Evolutionary conservation across 2,113 vertebrate species (phyloP), one percentile per base, ranked within the genome.

Genomic region (Malurus elegans): DNA sequence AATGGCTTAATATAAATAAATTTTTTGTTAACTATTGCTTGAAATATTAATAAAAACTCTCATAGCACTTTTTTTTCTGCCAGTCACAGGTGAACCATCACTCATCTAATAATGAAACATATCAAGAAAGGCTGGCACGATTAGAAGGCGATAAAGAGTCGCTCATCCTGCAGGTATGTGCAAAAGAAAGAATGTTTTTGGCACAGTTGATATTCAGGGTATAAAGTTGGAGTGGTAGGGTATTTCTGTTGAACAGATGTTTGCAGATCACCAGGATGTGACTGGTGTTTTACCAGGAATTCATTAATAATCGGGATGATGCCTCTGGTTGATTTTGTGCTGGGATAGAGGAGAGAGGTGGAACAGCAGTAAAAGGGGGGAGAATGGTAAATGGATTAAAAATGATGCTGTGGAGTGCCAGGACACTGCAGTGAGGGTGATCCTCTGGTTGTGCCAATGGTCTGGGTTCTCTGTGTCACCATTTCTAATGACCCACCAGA

Each of bases 81-180:
- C 76, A 97, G 95, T 98, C 97, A 47, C 98, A 99, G 98, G 99
- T 97, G 96, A 99, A 98, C 96, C 97, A 97, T 69, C 98, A 97
- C 58, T 76, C 98, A 71, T 90, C 98, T 64, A 98, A 96, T 95
- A 98, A 98, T 97, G 99, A 99, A 96, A 99, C 98, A 70, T 99
- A 99, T 86, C 99, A 99, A 94, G 99, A 99, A 82, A 98, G 99
- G 50, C 73, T 99, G 97, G 98, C 98, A 73, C 98, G 99, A 93
- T 97, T 99, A 98, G 99, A 99, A 97, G 99, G 99, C 62, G 99
- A 99, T 97, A 99, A 99, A 97, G 99, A 99, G 91, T 99, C 99
- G 0, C 98, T 99, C 70, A 99, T 99, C 95, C 96, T 99, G 82
- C 99, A 99, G 99, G 99, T 99, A 97, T 58, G 98, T 82, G 29